These are phyloP conservation scores for Sinohyriopsis cumingii DNA, from an alignment of 2,888 invertebrate species.

Conservation along the genomic window DNA sequence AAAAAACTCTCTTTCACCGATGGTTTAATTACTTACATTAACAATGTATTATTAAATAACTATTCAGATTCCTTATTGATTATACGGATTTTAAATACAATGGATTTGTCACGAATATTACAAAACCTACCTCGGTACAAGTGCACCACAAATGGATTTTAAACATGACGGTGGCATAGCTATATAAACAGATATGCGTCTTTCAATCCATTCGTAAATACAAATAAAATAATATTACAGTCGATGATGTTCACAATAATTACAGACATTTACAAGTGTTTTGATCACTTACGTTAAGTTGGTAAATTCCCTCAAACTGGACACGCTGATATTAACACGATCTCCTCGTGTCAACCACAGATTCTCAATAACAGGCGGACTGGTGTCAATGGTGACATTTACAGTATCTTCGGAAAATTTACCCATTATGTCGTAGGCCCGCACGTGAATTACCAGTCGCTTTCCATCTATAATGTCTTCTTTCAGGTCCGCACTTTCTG, in stretches of 20 bases:
- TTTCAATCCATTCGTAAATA: neutral
- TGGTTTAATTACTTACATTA: no score
- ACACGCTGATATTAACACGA: slow-evolving; percentile 38
- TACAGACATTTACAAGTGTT: neutral
- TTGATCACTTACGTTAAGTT: slow-evolving; percentile 34
- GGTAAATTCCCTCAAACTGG: slow-evolving; percentile 29
- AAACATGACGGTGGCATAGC: no score
- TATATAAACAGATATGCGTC: no score
- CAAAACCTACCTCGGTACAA: no score
- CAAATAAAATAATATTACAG: neutral
- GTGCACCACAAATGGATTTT: no score
- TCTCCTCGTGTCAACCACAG: slow-evolving; percentile 41
- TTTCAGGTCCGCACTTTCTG: slow-evolving; percentile 9
- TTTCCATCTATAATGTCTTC: slow-evolving; percentile 29
- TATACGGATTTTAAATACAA: no score
- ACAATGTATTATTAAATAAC: no score
- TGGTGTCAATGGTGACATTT: slow-evolving; percentile 27
- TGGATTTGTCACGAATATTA: no score
- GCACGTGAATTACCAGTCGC: slow-evolving; percentile 20
- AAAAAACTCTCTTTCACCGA: no score
- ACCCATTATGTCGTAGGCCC: slow-evolving; percentile 29
- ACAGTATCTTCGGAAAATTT: slow-evolving; percentile 28
- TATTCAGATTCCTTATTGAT: no score
- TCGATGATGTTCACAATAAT: neutral
- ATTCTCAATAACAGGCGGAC: slow-evolving; percentile 33